Percentiles rank a stretch among this genome's conserved stretches.
Conservation (phyloP, 2,797 vertebrate genomes). For the Lemur catta region DNA sequence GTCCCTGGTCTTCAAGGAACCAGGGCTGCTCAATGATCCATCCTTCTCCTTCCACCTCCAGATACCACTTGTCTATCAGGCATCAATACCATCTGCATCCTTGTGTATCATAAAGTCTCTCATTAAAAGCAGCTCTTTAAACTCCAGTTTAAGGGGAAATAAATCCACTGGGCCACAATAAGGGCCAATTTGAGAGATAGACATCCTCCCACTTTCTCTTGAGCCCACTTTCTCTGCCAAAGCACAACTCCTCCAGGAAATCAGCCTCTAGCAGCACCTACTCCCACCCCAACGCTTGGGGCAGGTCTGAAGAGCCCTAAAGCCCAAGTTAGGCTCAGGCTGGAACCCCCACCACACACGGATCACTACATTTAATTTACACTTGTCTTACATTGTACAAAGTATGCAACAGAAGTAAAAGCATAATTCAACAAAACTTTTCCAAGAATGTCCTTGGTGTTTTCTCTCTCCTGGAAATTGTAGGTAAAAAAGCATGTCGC, state of each 20-base stretch:
- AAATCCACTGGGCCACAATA: neutral
- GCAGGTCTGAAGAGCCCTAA: neutral
- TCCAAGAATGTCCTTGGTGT: neutral
- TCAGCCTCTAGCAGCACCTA: neutral
- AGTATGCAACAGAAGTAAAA: neutral
- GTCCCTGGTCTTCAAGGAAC: neutral
- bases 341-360: neutral
- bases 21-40: no score
- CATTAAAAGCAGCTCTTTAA: neutral
- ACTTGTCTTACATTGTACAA: neutral
- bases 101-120: neutral
- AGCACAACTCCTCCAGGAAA: neutral
- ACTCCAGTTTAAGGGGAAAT: neutral
- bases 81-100: neutral
- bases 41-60: neutral
- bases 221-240: neutral
- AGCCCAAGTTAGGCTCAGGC: neutral
- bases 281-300: neutral
- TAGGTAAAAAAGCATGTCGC: neutral
- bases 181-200: neutral
- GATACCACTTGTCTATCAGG: no score
- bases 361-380: neutral
- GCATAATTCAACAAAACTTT: neutral
- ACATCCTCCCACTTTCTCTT: accelerated
- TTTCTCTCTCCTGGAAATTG: neutral